A percentile compares a stretch with the other conserved stretches of the same genome.
These are phyloP conservation scores for Pogoniulus pusillus DNA, from an alignment of 2,797 vertebrate genomes.

Conservation along the genomic window DNA sequence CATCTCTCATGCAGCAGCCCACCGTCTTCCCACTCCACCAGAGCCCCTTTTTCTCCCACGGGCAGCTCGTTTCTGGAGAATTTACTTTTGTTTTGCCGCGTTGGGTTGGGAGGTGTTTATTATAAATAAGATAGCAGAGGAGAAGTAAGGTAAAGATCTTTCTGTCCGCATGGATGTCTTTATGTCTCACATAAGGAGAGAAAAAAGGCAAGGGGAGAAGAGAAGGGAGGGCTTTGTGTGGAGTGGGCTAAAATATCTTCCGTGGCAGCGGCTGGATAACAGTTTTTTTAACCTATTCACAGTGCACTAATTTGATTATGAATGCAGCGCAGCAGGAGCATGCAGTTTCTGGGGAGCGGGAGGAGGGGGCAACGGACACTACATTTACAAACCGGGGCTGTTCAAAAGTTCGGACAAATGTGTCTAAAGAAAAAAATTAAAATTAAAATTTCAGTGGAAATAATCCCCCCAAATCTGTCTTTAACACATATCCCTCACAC, in stretches of 20 bases:
- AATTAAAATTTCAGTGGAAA: background rate
- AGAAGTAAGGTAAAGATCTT: slow-evolving; percentile 60
- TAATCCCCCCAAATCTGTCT: background rate
- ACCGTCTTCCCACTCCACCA: background rate
- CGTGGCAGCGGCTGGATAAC: slow-evolving; percentile 52
- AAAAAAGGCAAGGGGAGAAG: background rate
- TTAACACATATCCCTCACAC: too few species aligned
- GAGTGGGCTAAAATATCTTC: slow-evolving; percentile 65
- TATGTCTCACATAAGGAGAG: slow-evolving; percentile 25
- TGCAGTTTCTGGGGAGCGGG: slow-evolving; percentile 50
- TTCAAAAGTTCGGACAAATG: slow-evolving; percentile 71
- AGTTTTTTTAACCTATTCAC: slow-evolving; percentile 73
- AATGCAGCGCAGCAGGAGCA: slow-evolving; percentile 73
- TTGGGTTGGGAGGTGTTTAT: background rate
- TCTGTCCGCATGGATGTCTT: slow-evolving; percentile 45
- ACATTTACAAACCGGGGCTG: slow-evolving; percentile 53
- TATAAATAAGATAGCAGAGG: slow-evolving; percentile 66
- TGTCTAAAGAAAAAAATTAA: background rate
- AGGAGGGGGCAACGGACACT: slow-evolving; percentile 45
- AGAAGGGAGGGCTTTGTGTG: slow-evolving; percentile 34
- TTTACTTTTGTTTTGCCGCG: slow-evolving; percentile 67
- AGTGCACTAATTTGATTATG: slow-evolving; percentile 78
- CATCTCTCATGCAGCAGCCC: slow-evolving; percentile 69
- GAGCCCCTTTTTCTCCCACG: slow-evolving; percentile 10
- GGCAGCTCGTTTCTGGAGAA: slow-evolving; percentile 60